Conservation (phyloP, 2,113 vertebrate species). For the Cyprinodon variegatus region DNA sequence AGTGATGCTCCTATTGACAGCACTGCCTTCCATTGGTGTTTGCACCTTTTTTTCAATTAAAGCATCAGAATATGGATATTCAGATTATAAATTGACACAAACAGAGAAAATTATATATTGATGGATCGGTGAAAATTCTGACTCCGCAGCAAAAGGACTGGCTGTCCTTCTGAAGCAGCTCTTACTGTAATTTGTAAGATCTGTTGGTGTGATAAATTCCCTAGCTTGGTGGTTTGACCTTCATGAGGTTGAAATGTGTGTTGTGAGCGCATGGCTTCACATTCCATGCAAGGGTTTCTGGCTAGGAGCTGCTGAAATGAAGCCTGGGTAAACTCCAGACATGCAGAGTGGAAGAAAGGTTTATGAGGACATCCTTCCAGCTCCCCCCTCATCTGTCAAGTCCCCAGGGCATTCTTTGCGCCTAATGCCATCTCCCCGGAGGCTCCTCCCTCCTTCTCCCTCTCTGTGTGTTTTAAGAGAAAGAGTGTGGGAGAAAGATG, state of each 20-base stretch:
- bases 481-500: conserved; percentile 33
- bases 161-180: not conserved
- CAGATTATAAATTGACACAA: not conserved
- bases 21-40: too few species aligned
- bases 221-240: not conserved
- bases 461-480: conserved; percentile 37
- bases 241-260: conserved; percentile 4
- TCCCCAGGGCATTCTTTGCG: conserved; percentile 68
- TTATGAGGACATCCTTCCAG: conserved; percentile 23
- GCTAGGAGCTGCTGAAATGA: conserved; percentile 17
- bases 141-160: not conserved
- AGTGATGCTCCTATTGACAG: too few species aligned
- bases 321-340: conserved; percentile 42
- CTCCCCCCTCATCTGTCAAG: conserved; percentile 41
- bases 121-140: not conserved
- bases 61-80: too few species aligned
- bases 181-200: not conserved
- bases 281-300: conserved; percentile 18
- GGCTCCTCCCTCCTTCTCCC: conserved; percentile 20
- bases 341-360: conserved; percentile 38
- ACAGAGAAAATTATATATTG: not conserved
- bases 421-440: conserved; percentile 76
- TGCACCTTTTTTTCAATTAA: too few species aligned
- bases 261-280: conserved; percentile 27
- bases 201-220: not conserved